Evolutionary conservation across 2,113 vertebrate species (phyloP).

Genomic region (Romanogobio albipinnatus): DNA sequence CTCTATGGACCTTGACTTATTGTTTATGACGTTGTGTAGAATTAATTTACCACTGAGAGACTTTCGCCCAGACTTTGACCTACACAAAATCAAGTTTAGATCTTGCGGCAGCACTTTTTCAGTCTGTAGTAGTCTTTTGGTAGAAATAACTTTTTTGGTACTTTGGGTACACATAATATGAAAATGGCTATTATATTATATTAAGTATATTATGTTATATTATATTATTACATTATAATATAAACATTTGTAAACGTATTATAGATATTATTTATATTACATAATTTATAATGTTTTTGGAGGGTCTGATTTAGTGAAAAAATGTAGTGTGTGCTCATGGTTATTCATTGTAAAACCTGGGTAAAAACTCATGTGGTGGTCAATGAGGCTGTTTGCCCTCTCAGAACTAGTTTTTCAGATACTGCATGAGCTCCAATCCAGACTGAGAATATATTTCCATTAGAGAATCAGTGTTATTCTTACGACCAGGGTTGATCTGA

Average conservation of each 20-base stretch:
- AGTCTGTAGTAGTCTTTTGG: neutral
- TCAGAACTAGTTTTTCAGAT: neutral
- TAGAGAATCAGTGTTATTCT: neutral
- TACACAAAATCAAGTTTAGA: neutral
- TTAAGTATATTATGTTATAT: neutral
- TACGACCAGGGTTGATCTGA: neutral
- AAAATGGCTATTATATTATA: neutral
- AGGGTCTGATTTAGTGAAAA: neutral
- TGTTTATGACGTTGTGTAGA: neutral
- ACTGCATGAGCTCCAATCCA: neutral
- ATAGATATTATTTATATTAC: neutral
- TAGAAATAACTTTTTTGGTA: neutral
- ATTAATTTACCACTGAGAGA: neutral
- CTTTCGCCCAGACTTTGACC: conserved; percentile 21
- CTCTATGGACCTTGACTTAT: neutral
- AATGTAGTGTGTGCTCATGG: neutral
- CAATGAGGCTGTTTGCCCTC: neutral
- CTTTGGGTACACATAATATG: neutral
- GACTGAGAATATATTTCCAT: neutral
- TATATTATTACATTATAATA: neutral
- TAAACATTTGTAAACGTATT: neutral
- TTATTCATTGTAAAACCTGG: neutral
- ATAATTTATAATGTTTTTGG: neutral
- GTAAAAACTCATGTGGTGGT: neutral
- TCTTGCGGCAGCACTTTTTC: neutral